Evolutionary conservation across 1,140 invertebrate species (phyloP).

Genomic region (Alviniconcha marisindica): DNA sequence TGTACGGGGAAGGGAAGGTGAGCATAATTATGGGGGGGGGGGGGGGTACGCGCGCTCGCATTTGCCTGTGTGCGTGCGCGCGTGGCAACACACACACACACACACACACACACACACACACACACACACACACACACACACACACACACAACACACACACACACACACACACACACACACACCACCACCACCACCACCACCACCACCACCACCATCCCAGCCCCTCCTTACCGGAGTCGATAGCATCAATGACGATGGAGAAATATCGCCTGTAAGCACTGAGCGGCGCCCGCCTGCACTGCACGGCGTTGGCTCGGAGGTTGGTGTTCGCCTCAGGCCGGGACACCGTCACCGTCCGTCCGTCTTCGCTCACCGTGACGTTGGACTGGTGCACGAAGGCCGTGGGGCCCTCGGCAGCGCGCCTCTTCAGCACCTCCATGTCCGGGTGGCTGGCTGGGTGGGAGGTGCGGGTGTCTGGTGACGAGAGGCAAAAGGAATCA

Average conservation of each 20-base stretch:
- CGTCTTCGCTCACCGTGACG: background rate
- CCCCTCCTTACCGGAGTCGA: background rate
- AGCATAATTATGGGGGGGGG: background rate
- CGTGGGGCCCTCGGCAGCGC: background rate
- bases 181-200: background rate
- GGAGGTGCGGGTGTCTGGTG: too few species aligned
- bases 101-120: background rate
- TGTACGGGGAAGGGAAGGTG: background rate
- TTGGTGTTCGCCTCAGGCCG: background rate
- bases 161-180: background rate
- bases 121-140: background rate
- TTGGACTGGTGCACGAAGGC: background rate
- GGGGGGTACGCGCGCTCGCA: too few species aligned
- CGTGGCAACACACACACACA: background rate
- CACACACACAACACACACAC: too few species aligned
- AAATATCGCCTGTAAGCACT: background rate
- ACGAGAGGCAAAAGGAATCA: too few species aligned
- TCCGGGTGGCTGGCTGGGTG: background rate
- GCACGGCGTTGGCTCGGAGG: background rate
- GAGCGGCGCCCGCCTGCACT: background rate
- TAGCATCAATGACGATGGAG: background rate
- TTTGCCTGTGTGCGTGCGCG: too few species aligned
- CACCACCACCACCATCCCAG: background rate
- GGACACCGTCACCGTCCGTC: background rate
- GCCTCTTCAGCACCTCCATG: background rate